Base-by-base conservation (phyloP, 2,797 vertebrate genomes). In the Malacoctenus gilli region DNA sequence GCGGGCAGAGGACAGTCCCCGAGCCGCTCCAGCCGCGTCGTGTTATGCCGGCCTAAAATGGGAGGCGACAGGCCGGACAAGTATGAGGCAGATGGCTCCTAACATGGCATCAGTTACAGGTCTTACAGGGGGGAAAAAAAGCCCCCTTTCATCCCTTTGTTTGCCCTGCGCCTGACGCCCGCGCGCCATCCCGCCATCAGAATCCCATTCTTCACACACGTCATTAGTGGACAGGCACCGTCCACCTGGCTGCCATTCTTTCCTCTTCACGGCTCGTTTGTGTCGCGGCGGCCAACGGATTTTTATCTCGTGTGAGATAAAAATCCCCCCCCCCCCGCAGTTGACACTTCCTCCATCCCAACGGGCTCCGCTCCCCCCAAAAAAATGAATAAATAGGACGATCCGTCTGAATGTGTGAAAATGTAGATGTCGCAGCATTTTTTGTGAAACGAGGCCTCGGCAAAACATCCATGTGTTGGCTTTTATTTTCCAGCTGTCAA, bases 91-190 rank as follows among this genome's bases (percentile, higher is more conserved):
- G 94, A 94, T 95, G 94, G 93, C 91, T 93, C 91, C 91, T 93
- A 93, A 94, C 91, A 91, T 91, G 92, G 92, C 93, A 93, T 95
- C 93, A 91, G 91, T 95, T 95, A 93, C 91, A 94, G 91, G 87
- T 94, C 89, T 91, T 84, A 92, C 89, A 92, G 89, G 83, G 87
- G 90, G 9, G 9, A 91, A 79, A 90, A n/a, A n/a, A n/a, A n/a
- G n/a, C n/a, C n/a, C n/a, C 77, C 89, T 92, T 94, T 95, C 91
- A 93, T 95, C 92, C 89, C 90, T 80, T 95, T 94, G 92, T 94
- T 93, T 93, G 89, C 85, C 86, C 87, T 89, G 85, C 65, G 76
- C 87, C 89, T 70, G 65, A 53, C 6, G 39, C 54, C 70, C 3
- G 22, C 72, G 68, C 39, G 73, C n/a, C 59, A 89, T 91, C 89